These are phyloP conservation scores for Symphodus melops DNA, from an alignment of 2,113 vertebrate genomes.

Conservation along the genomic window DNA sequence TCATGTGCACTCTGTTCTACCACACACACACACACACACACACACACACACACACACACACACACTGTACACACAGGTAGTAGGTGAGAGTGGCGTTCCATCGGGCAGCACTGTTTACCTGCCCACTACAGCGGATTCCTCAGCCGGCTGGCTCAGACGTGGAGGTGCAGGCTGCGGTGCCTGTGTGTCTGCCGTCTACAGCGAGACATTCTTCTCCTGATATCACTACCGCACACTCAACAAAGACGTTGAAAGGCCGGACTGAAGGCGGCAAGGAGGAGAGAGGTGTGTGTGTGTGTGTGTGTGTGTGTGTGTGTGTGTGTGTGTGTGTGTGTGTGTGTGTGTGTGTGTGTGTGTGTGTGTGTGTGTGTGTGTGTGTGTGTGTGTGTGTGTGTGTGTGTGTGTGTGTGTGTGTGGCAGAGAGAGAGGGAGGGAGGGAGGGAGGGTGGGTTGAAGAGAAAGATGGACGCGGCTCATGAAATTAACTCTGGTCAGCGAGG, in stretches of 20 bases:
- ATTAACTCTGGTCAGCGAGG: slow-evolving; percentile 24
- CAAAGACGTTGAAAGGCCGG: slow-evolving; percentile 78
- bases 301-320: not conserved
- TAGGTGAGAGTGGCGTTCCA: slow-evolving; percentile 56
- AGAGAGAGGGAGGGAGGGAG: too few relatives aligned
- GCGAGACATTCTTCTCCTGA: slow-evolving; percentile 76
- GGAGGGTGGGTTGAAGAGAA: slow-evolving; percentile 11
- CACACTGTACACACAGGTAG: not conserved
- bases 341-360: not conserved
- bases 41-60: slow-evolving; percentile 1
- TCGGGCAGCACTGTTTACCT: slow-evolving; percentile 76
- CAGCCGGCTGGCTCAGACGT: slow-evolving; percentile 64
- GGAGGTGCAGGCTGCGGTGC: slow-evolving; percentile 70
- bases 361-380: not conserved
- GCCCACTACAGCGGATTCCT: slow-evolving; percentile 73
- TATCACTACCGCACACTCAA: slow-evolving; percentile 63
- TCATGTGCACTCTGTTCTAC: not conserved
- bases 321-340: not conserved
- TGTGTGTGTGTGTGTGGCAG: too few relatives aligned
- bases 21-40: not conserved
- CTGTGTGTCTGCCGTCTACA: slow-evolving; percentile 75
- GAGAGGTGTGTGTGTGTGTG: not conserved
- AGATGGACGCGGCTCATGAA: slow-evolving; percentile 43
- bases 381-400: not conserved
- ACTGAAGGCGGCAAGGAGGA: slow-evolving; percentile 52